Evolutionary conservation across 2,888 invertebrate species (phyloP).

Genomic region (Caenorhabditis sp.): DNA sequence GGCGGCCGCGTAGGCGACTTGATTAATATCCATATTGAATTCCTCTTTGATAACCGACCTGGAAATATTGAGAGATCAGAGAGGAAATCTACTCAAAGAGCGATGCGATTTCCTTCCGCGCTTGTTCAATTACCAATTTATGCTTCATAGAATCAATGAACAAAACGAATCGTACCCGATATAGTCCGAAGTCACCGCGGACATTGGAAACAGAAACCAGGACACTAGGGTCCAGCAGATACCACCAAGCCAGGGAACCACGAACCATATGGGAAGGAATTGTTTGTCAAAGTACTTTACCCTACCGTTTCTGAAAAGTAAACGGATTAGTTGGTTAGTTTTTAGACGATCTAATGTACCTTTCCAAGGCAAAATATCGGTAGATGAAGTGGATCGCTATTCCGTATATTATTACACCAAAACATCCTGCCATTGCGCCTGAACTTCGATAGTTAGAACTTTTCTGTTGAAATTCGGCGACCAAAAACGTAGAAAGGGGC

Average conservation of each 20-base stretch:
- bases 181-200: slow-evolving; percentile 16
- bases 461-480: too few relatives aligned
- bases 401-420: slow-evolving; percentile 37
- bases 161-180: slow-evolving; percentile 18
- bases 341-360: background rate
- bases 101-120: too few relatives aligned
- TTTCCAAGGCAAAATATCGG: slow-evolving; percentile 41
- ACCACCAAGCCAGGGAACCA: slow-evolving; percentile 13
- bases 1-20: slow-evolving; percentile 29
- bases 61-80: slow-evolving; percentile 8
- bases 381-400: slow-evolving; percentile 45
- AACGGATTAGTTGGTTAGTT: too few relatives aligned
- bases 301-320: slow-evolving; percentile 28
- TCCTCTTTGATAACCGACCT: slow-evolving; percentile 13
- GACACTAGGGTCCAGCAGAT: slow-evolving; percentile 38
- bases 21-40: slow-evolving; percentile 24
- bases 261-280: slow-evolving; percentile 32
- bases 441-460: too few relatives aligned
- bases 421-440: slow-evolving; percentile 46
- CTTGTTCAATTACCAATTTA: background rate
- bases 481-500: too few relatives aligned
- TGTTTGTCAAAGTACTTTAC: slow-evolving; percentile 28
- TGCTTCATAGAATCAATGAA: background rate
- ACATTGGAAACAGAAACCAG: slow-evolving; percentile 24
- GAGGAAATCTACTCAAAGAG: background rate